Evolutionary conservation across 2,113 vertebrate species (phyloP).

Genomic region (Neogobius melanostomus): DNA sequence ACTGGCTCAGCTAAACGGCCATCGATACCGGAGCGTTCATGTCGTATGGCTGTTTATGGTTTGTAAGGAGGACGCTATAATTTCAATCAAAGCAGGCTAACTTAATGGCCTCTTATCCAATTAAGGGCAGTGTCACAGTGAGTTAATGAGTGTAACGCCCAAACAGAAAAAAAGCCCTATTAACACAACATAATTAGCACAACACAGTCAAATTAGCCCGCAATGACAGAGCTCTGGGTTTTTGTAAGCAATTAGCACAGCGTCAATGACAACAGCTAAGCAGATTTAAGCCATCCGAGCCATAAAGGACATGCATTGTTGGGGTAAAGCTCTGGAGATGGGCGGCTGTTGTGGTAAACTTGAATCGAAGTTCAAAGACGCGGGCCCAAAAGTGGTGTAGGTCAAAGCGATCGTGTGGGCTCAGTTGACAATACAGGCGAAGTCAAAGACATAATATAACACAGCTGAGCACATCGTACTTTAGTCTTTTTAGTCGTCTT

Average conservation of each 20-base stretch:
- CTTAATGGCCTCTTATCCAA: slow-evolving; percentile 61
- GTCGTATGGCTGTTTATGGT: neutral
- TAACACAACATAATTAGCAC: slow-evolving; percentile 69
- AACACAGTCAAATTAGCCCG: slow-evolving; percentile 65
- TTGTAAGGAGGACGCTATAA: slow-evolving; percentile 31
- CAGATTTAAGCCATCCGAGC: slow-evolving; percentile 53
- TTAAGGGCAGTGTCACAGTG: slow-evolving; percentile 68
- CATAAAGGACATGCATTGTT: slow-evolving; percentile 65
- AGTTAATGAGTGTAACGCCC: slow-evolving; percentile 67
- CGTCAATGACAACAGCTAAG: slow-evolving; percentile 70
- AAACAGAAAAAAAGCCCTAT: slow-evolving; percentile 62
- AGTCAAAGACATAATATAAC: too few relatives aligned
- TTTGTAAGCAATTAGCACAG: slow-evolving; percentile 61
- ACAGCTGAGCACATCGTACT: too few relatives aligned
- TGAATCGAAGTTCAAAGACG: slow-evolving; percentile 56
- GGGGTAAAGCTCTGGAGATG: slow-evolving; percentile 55
- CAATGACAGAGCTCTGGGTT: slow-evolving; percentile 57
- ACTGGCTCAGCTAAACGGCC: neutral
- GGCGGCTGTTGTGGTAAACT: slow-evolving; percentile 29
- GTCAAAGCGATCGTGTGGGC: slow-evolving; percentile 42
- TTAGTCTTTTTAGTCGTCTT: too few relatives aligned
- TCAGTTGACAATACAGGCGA: neutral
- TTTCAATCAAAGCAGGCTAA: slow-evolving; percentile 61
- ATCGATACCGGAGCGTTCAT: neutral
- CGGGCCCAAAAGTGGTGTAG: slow-evolving; percentile 54